These are phyloP conservation scores for Nomada hirtipes DNA, from an alignment of 2,888 invertebrate species.

Conservation along the genomic window DNA sequence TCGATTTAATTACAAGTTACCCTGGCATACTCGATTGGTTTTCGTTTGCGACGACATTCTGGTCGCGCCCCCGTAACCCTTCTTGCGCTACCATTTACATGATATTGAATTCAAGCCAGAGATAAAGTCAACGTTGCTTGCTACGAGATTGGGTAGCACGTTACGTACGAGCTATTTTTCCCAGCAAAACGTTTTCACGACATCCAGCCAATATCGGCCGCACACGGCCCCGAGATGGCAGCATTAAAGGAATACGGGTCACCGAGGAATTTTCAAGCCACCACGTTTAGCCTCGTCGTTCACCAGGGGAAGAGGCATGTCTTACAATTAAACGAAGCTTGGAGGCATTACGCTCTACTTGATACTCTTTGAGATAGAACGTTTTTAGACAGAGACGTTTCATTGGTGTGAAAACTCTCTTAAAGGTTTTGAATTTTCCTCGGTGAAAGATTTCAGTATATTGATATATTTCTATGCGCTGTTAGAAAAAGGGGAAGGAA, in stretches of 20 bases:
- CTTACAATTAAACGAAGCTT: constrained; percentile 20
- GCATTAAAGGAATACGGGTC: constrained; percentile 55
- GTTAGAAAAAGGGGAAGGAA: neutral
- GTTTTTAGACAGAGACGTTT: neutral
- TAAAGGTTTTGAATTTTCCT: neutral
- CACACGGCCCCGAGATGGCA: constrained; percentile 20
- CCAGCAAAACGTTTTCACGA: constrained; percentile 34
- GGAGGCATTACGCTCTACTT: neutral
- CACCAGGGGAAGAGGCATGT: neutral
- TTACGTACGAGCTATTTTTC: constrained; percentile 52
- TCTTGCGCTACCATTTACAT: constrained; percentile 56
- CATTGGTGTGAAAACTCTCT: neutral
- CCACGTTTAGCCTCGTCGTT: neutral
- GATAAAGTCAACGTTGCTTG: constrained; percentile 42
- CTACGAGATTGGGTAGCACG: constrained; percentile 35
- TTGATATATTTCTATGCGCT: neutral
- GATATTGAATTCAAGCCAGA: constrained; percentile 53
- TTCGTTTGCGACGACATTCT: constrained; percentile 39
- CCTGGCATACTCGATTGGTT: constrained; percentile 50
- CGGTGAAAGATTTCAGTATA: no score
- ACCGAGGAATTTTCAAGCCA: constrained; percentile 37
- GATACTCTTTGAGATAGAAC: neutral
- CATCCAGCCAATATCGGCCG: constrained; percentile 50
- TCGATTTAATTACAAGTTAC: constrained; percentile 58
- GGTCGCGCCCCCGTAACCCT: constrained; percentile 1